Percentiles rank a stretch among this genome's conserved stretches.
These are phyloP conservation scores for Spinus pinus DNA, from an alignment of 2,797 vertebrate species.

Conservation along the genomic window DNA sequence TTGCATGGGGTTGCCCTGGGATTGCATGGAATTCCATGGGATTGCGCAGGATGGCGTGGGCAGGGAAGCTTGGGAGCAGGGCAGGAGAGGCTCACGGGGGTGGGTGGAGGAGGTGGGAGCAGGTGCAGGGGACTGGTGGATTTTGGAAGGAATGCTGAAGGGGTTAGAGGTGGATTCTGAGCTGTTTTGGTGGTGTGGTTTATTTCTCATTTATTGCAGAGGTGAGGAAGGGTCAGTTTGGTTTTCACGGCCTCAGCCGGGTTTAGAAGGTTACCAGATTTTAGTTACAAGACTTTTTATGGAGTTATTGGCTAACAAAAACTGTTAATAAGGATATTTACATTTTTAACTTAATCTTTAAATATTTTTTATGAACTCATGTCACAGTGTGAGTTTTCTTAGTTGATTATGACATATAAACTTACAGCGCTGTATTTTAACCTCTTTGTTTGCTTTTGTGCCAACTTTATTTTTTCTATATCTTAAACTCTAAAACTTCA, in stretches of 20 bases:
- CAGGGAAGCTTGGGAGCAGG: background rate
- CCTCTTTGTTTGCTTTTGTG: background rate
- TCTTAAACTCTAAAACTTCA: background rate
- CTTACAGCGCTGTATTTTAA: background rate
- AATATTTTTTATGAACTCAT: background rate
- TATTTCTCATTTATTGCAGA: background rate
- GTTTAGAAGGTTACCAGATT: background rate
- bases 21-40: background rate
- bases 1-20: too few relatives aligned
- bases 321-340: background rate
- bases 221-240: background rate
- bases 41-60: fast-evolving
- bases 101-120: fast-evolving
- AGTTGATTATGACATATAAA: background rate
- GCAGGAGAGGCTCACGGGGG: fast-evolving
- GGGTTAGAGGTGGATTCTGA: background rate
- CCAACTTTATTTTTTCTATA: background rate
- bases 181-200: background rate
- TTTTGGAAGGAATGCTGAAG: background rate
- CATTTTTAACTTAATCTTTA: background rate
- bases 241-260: background rate
- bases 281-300: background rate
- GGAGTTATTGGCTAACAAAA: background rate
- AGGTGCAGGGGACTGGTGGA: fast-evolving
- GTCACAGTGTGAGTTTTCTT: background rate